Evolutionary conservation across 2,797 vertebrate species (phyloP), one percentile per base, ranked within the genome.

Genomic region (Lophotriccus pileatus): DNA sequence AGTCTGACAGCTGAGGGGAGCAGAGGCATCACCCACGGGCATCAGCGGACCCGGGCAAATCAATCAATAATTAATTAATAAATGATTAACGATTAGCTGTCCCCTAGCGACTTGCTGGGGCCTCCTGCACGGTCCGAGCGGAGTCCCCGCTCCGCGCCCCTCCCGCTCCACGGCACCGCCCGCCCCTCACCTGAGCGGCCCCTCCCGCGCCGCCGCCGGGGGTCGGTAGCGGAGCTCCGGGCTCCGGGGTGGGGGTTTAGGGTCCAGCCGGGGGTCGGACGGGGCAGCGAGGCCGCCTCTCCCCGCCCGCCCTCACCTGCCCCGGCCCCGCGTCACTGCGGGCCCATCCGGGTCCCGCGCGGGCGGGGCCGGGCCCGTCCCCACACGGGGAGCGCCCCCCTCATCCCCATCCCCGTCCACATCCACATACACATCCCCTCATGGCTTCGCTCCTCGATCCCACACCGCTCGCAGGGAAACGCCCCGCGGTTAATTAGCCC

Each of bases 311-410:
- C 9, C 72, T 84, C 62, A 53, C 55, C 83, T 76, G 55, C 73
- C 72, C 60, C 44, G 64, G 17, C 74, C 78, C 84, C 84, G 84
- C 84, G 58, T 77, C 84, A 70, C 84, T n/a, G n/a, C n/a, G n/a
- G 64, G 74, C 32, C 66, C 66, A 87, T 78, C 84, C 84, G 74
- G 84, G 84, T 56, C 58, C 58, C 84, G 67, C 59, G 34, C 50
- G 67, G 75, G 84, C 68, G 76, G 75, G 27, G 49, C 75, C 49
- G 59, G 59, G 25, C 19, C 18, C 52, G 30, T 9, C 52, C 53
- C 53, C 30, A n/a, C 50, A 32, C 28, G 28, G 50, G 50, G 32
- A n/a, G 53, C 53, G 49, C 27, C 47, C 24, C 5, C 24, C 47
- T 7, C 7, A 4, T 6, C 7, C 7, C 12, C 13, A 22, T 3